Evolutionary conservation across 2,797 vertebrate genomes (phyloP).

Genomic region (Iguana delicatissima): DNA sequence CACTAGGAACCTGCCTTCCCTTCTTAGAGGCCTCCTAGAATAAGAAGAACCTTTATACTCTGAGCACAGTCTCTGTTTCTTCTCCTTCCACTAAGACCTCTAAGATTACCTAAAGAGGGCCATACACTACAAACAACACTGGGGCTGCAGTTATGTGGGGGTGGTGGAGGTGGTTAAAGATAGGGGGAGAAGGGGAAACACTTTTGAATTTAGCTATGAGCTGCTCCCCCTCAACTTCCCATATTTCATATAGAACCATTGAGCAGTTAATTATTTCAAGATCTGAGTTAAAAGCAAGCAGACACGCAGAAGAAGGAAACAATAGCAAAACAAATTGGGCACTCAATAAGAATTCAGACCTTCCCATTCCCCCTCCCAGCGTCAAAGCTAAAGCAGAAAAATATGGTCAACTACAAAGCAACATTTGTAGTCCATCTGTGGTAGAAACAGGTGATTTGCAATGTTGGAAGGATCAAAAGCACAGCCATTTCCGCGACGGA

Average conservation of each 20-base stretch:
- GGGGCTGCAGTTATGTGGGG: background rate
- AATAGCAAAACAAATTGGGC: background rate
- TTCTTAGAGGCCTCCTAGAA: conserved; percentile 3
- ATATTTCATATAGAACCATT: background rate
- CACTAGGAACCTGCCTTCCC: background rate
- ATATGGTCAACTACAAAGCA: background rate
- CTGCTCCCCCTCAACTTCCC: background rate
- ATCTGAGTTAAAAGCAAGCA: conserved; percentile 28
- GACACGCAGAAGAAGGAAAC: background rate
- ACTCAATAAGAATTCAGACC: background rate
- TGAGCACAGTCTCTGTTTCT: background rate
- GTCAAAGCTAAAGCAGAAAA: conserved; percentile 15
- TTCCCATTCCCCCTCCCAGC: background rate
- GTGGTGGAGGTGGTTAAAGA: background rate
- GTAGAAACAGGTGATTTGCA: background rate
- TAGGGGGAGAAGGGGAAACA: background rate
- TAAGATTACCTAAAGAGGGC: conserved; percentile 11
- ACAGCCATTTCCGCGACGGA: background rate
- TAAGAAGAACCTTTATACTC: conserved; percentile 36
- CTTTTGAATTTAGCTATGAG: conserved; percentile 7
- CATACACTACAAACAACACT: background rate
- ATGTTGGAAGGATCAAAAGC: no score
- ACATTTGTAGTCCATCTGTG: background rate
- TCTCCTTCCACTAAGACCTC: conserved; percentile 19
- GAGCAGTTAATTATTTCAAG: conserved; percentile 42